phyloP scores from a whole-genome alignment of 2,113 vertebrate species.

The Nothobranchius furzeri region DNA sequence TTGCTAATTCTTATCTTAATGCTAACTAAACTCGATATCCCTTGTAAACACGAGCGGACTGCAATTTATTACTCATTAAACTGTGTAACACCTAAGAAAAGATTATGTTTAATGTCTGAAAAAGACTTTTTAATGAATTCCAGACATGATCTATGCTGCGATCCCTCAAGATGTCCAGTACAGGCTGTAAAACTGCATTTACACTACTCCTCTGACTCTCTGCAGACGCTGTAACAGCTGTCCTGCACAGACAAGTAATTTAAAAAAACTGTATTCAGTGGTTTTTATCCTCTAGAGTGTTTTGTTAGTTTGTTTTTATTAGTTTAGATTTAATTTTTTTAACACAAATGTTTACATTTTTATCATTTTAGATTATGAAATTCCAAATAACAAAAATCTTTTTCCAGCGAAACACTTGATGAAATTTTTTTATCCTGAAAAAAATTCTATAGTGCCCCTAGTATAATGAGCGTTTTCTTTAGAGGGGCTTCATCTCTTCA shows the following conservation, averaged over 20 bases:
- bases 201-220: background rate
- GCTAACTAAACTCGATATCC: too few species aligned
- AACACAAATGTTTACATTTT: too few species aligned
- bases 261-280: background rate
- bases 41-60: too few species aligned
- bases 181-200: background rate
- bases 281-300: background rate
- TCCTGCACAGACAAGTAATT: slow-evolving; percentile 3
- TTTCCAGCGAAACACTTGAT: too few species aligned
- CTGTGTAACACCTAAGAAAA: background rate
- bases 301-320: too few species aligned
- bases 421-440: too few species aligned
- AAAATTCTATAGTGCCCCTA: too few species aligned
- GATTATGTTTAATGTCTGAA: background rate
- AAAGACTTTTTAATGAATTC: slow-evolving; percentile 19
- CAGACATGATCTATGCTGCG: slow-evolving; percentile 9
- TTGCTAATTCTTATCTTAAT: too few species aligned
- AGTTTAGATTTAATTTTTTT: too few species aligned
- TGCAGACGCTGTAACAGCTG: background rate
- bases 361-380: too few species aligned
- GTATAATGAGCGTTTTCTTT: background rate
- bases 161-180: slow-evolving; percentile 16
- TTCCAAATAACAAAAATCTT: too few species aligned
- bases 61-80: background rate
- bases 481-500: background rate